These are phyloP conservation scores for Chlorops oryzae DNA, from an alignment of 1,140 invertebrate species.

Conservation along the genomic window DNA sequence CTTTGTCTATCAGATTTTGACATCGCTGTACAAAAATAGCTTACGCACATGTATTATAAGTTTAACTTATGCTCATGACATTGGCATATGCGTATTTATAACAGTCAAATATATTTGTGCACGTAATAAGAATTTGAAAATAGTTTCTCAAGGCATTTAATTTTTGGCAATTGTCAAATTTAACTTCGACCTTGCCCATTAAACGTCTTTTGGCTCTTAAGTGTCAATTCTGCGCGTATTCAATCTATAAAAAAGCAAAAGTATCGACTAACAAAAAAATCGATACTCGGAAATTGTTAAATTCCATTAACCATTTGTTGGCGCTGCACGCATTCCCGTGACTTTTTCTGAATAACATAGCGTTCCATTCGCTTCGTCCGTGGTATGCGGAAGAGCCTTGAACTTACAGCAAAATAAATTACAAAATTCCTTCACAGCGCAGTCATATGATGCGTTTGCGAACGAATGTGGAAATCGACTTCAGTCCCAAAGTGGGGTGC, in stretches of 20 bases:
- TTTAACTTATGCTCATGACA: too few species aligned
- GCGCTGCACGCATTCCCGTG: constrained; percentile 18
- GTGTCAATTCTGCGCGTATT: constrained; percentile 42
- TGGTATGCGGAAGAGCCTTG: constrained; percentile 34
- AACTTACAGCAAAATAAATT: constrained; percentile 44
- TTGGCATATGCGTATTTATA: too few species aligned
- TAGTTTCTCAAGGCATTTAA: constrained; percentile 5
- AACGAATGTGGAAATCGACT: too few species aligned
- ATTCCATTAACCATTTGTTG: constrained; percentile 44
- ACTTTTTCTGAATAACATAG: constrained; percentile 13
- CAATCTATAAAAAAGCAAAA: too few species aligned
- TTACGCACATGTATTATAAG: too few species aligned
- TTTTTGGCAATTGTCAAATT: constrained; percentile 26
- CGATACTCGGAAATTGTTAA: constrained; percentile 35
- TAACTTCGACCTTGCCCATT: constrained; percentile 41
- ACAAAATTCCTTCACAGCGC: constrained; percentile 42
- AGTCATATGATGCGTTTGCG: too few species aligned
- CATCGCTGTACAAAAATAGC: too few species aligned
- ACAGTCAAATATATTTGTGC: too few species aligned
- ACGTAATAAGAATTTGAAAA: constrained; percentile 15
- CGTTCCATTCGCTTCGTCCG: too few species aligned
- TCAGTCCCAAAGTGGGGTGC: too few species aligned
- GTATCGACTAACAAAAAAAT: too few species aligned
- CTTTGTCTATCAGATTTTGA: too few species aligned
- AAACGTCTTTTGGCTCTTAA: constrained; percentile 37